These are phyloP conservation scores for Orussus abietinus DNA, from an alignment of 1,140 invertebrate genomes.

Conservation along the genomic window DNA sequence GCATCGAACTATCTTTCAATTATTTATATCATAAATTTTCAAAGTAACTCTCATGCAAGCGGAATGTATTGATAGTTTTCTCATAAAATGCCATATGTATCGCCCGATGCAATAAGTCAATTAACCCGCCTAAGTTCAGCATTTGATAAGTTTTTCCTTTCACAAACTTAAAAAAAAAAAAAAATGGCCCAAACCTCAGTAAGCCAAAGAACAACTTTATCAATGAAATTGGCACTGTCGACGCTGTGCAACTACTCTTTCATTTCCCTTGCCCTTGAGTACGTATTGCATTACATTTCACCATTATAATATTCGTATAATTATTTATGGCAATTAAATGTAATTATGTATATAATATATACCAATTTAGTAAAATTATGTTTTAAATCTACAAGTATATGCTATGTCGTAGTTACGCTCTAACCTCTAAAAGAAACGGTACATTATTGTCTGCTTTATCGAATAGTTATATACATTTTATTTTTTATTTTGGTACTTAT, in stretches of 20 bases:
- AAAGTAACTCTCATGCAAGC: no score
- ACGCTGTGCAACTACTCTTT: conserved; percentile 25
- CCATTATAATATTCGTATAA: conserved; percentile 17
- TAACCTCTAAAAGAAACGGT: conserved; percentile 46
- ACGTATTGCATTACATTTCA: conserved; percentile 42
- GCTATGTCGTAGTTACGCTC: conserved; percentile 27
- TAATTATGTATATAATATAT: conserved; percentile 19
- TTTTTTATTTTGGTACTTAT: conserved; percentile 12
- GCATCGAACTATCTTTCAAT: no score
- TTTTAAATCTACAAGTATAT: conserved; percentile 28
- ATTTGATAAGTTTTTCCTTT: no score
- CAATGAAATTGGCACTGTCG: conserved; percentile 16
- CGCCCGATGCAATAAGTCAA: no score
- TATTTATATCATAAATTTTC: no score
- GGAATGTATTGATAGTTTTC: no score
- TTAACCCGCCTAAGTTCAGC: no score
- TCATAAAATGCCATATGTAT: no score
- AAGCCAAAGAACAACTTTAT: no score
- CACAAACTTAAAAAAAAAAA: no score
- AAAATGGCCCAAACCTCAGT: no score
- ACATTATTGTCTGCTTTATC: conserved; percentile 51
- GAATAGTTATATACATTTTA: conserved; percentile 32
- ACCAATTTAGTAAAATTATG: conserved; percentile 30
- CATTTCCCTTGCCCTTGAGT: conserved; percentile 24
- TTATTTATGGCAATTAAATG: conserved; percentile 13